Base-by-base conservation (phyloP, 2,797 vertebrate species). In the Morelia viridis region DNA sequence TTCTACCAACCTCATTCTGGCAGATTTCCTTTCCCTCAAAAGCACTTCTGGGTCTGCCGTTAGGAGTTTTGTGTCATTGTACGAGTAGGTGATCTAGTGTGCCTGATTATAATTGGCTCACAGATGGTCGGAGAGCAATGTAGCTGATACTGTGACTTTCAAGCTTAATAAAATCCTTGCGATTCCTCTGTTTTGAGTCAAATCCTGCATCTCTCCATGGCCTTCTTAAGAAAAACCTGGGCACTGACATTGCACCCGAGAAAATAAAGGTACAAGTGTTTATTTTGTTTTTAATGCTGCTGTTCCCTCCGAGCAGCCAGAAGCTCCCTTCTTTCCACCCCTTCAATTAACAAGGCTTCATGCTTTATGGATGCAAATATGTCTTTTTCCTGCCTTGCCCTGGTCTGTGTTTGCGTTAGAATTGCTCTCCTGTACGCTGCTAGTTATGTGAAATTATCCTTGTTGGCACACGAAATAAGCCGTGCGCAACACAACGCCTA, bases 1-100 rank as follows among this genome's bases (percentile, higher is more conserved):
- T 68, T 94, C 92, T 91, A 92, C 90, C 65, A 41, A 88, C 76
- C 87, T 91, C 58, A 89, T 95, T 94, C 90, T 95, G 0, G 92
- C 86, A 91, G 88, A 28, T 28, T 0, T 50, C 93, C 91, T 60
- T 93, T 58, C 35, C 62, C 94, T 41, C 64, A 41, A 87, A 58
- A 92, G 53, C 35, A 64, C 31, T 93, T 93, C 22, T 90, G 93
- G 88, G 94, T 91, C 89, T 64, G 85, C 87, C 94, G 61, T 92
- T 93, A 68, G 90, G 90, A 90, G 92, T n/a, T 91, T 85, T 31
- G 85, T 68, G 91, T 62, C 26, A 2, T 41, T 46, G 58, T 22
- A 1, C 10, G 1, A n/a, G 41, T 3, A 8, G 50, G 12, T 85
- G 83, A 46, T 76, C 50, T 41, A 41, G 35, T 41, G 31, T 41